phyloP scores from a whole-genome alignment of 2,888 invertebrate genomes.

The Tetranychus piercei region DNA sequence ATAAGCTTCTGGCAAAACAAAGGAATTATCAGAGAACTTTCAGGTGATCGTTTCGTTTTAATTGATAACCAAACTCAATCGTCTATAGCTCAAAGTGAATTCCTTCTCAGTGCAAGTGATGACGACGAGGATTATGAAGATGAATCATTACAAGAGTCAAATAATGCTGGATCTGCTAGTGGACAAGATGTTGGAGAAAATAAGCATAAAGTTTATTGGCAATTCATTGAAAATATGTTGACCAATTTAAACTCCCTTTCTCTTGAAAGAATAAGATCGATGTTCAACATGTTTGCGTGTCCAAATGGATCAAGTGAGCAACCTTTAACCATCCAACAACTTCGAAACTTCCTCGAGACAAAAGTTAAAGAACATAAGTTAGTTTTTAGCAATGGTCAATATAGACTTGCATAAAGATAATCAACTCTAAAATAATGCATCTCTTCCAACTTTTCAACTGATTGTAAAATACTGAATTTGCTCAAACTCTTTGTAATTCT shows the following conservation, averaged over 20 bases:
- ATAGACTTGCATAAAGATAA: slow-evolving; percentile 33
- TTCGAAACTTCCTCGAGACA: slow-evolving; percentile 69
- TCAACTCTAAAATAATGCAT: neutral
- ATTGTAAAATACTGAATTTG: neutral
- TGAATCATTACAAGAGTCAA: neutral
- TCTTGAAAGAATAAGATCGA: slow-evolving; percentile 26
- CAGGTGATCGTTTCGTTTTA: slow-evolving; percentile 47
- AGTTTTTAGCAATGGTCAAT: slow-evolving; percentile 63
- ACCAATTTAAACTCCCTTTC: slow-evolving; percentile 48
- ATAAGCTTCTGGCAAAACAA: slow-evolving; percentile 88
- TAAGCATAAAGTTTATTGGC: slow-evolving; percentile 53
- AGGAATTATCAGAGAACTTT: slow-evolving; percentile 58
- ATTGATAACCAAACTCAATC: slow-evolving; percentile 32
- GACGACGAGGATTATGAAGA: slow-evolving; percentile 3
- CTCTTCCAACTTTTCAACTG: neutral
- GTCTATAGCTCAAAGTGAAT: neutral
- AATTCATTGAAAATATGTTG: slow-evolving; percentile 88
- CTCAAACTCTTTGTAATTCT: neutral
- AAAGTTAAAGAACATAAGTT: slow-evolving; percentile 80
- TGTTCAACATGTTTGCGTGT: slow-evolving; percentile 39
- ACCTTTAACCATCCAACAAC: slow-evolving; percentile 69
- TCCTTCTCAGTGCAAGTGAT: neutral
- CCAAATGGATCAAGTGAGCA: slow-evolving; percentile 56
- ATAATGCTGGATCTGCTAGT: neutral
- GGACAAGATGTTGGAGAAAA: slow-evolving; percentile 13